A percentile compares a stretch with the other conserved stretches of the same genome.
Conservation (phyloP, 1,140 invertebrate genomes). For the Hesperophylax magnus region DNA sequence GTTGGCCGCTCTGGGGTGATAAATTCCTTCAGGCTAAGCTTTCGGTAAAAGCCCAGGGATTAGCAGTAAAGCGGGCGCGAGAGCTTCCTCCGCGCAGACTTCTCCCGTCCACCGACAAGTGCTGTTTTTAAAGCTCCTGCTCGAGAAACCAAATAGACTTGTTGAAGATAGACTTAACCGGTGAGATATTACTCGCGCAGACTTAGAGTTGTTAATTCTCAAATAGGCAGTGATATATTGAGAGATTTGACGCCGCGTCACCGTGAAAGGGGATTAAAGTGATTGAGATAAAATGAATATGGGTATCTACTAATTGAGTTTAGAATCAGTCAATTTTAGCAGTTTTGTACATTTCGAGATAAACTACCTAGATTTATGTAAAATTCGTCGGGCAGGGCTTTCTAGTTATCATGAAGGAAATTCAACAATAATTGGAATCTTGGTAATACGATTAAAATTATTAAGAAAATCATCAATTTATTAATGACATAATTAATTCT, state of each 20-base stretch:
- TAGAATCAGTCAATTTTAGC: too few relatives aligned
- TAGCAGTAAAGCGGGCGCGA: conserved; percentile 21
- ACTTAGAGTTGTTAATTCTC: neutral
- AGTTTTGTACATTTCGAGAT: too few relatives aligned
- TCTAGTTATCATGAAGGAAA: too few relatives aligned
- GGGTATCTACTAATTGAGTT: neutral
- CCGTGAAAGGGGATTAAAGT: neutral
- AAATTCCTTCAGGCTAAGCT: conserved; percentile 36
- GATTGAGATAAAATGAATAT: neutral
- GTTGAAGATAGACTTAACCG: neutral
- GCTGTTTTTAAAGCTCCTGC: neutral
- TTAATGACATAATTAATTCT: too few relatives aligned
- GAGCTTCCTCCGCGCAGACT: conserved; percentile 27
- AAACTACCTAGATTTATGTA: too few relatives aligned
- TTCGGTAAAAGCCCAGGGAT: conserved; percentile 30
- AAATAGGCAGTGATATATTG: neutral
- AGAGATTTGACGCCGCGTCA: neutral
- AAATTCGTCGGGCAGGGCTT: too few relatives aligned
- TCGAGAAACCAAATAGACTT: neutral
- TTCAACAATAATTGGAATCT: too few relatives aligned
- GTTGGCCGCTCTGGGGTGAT: conserved; percentile 11
- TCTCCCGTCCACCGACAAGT: conserved; percentile 23
- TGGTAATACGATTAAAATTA: too few relatives aligned
- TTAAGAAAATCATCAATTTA: too few relatives aligned
- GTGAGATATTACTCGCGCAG: conserved; percentile 3